phyloP scores from a whole-genome alignment of 2,113 vertebrate species.

The Coptodon rendalli region DNA sequence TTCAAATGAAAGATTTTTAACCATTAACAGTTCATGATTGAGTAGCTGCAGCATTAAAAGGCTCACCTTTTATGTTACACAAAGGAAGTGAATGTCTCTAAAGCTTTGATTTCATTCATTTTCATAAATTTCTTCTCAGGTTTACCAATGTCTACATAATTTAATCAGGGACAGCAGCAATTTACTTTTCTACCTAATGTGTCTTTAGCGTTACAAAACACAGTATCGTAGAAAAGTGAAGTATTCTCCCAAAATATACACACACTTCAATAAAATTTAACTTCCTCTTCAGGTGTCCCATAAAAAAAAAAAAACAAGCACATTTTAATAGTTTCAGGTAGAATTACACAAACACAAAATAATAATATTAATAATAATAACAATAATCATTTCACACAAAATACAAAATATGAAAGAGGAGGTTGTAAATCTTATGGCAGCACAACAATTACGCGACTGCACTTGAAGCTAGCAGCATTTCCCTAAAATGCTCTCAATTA shows the following conservation, averaged over 20 bases:
- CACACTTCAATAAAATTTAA: neutral
- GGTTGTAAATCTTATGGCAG: neutral
- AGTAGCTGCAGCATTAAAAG: neutral
- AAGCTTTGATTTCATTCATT: neutral
- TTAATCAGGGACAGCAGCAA: neutral
- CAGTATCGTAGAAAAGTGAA: neutral
- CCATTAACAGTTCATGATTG: neutral
- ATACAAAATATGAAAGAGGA: neutral
- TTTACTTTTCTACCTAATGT: neutral
- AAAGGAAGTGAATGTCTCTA: neutral
- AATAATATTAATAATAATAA: neutral
- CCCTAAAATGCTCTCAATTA: slow-evolving; percentile 29
- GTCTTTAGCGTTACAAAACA: neutral
- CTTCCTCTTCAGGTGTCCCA: neutral
- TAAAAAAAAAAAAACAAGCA: neutral
- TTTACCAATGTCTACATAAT: neutral
- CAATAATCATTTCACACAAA: neutral
- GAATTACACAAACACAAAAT: neutral
- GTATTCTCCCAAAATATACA: slow-evolving; percentile 11
- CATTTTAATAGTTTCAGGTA: neutral
- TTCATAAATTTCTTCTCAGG: neutral
- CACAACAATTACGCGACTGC: neutral
- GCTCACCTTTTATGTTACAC: neutral
- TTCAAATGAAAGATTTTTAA: neutral
- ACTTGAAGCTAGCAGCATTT: slow-evolving; percentile 32